These are phyloP conservation scores for Macaca mulatta DNA, from an alignment of 2,113 vertebrate species.

Conservation along the genomic window DNA sequence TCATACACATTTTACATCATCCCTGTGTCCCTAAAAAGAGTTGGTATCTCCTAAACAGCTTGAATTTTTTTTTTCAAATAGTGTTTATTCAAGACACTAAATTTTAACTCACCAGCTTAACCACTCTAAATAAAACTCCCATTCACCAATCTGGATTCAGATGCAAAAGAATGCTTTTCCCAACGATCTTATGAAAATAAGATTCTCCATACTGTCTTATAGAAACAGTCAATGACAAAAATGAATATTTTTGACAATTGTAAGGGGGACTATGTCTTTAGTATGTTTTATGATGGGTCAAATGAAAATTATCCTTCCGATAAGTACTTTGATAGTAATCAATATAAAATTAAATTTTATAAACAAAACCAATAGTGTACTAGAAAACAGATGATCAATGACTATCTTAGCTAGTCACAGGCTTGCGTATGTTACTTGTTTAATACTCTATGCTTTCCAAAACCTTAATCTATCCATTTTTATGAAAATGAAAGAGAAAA, in stretches of 20 bases:
- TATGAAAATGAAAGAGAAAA: neutral
- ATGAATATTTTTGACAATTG: neutral
- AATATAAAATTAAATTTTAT: neutral
- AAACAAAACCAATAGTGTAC: neutral
- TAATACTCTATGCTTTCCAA: neutral
- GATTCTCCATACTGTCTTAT: neutral
- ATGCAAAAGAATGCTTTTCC: neutral
- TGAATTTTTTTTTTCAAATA: neutral
- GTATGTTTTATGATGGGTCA: neutral
- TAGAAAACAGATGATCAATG: constrained; percentile 3
- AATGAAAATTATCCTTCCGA: neutral
- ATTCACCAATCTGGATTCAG: neutral
- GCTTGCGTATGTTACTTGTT: neutral
- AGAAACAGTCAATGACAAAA: neutral
- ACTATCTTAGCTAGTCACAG: neutral
- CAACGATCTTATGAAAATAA: neutral
- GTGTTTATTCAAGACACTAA: neutral
- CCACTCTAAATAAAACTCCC: neutral
- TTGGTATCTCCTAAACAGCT: neutral
- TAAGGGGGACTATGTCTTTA: neutral
- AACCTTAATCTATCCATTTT: neutral
- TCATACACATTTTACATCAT: neutral
- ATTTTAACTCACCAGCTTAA: neutral
- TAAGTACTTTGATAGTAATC: neutral
- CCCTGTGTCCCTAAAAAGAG: neutral